phyloP scores from a whole-genome alignment of 1,140 invertebrate genomes.

The Aphelenchoides besseyi region DNA sequence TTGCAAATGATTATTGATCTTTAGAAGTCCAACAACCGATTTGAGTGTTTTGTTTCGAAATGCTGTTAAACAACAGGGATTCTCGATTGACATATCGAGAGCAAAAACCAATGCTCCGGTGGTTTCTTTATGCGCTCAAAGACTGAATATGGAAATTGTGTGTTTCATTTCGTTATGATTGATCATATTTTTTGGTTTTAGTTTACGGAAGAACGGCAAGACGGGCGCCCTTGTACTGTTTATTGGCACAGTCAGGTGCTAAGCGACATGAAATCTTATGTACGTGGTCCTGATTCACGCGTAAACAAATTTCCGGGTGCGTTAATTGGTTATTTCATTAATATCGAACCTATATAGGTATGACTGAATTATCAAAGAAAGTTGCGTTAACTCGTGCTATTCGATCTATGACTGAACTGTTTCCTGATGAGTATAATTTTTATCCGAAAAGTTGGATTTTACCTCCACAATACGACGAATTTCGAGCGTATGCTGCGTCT shows the following conservation, averaged over 20 bases:
- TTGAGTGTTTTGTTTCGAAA: slow-evolving; percentile 7
- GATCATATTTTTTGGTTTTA: slow-evolving; percentile 48
- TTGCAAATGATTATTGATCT: background rate
- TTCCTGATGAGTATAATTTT: slow-evolving; percentile 66
- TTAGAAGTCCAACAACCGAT: slow-evolving; percentile 15
- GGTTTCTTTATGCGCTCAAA: slow-evolving; percentile 59
- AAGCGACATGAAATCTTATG: slow-evolving; percentile 61
- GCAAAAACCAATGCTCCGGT: slow-evolving; percentile 56
- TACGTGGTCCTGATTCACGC: slow-evolving; percentile 57
- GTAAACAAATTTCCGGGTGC: slow-evolving; percentile 65
- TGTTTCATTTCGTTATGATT: slow-evolving; percentile 22
- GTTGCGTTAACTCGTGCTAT: slow-evolving; percentile 65
- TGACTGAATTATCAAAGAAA: slow-evolving; percentile 66
- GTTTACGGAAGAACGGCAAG: slow-evolving; percentile 62
- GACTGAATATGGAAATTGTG: slow-evolving; percentile 52
- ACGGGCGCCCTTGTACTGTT: slow-evolving; percentile 63
- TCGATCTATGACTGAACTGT: slow-evolving; percentile 64
- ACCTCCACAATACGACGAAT: slow-evolving; percentile 65
- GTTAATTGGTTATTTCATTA: slow-evolving; percentile 10
- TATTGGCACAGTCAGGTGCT: slow-evolving; percentile 65
- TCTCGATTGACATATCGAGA: slow-evolving; percentile 54
- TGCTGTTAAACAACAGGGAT: slow-evolving; percentile 20
- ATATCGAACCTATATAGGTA: slow-evolving; percentile 57
- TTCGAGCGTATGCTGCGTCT: slow-evolving; percentile 52
- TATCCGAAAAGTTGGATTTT: slow-evolving; percentile 67